These are phyloP conservation scores for Tortricodes alternella DNA, from an alignment of 2,888 invertebrate species.

Conservation along the genomic window DNA sequence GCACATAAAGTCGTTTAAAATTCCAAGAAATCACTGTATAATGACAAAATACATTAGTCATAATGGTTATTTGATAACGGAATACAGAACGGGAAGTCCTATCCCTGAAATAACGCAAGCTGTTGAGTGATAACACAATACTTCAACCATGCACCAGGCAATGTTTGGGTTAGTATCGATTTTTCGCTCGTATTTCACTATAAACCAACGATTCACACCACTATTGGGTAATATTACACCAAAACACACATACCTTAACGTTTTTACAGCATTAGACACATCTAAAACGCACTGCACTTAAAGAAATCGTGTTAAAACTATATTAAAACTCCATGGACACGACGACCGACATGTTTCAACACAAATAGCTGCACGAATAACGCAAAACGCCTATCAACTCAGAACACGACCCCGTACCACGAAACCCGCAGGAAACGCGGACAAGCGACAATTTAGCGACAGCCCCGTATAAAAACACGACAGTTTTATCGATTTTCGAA, in stretches of 20 bases:
- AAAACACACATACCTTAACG: constrained; percentile 55
- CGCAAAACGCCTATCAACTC: constrained; percentile 63
- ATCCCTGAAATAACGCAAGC: constrained; percentile 15
- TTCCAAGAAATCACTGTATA: constrained; percentile 6
- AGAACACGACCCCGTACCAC: constrained; percentile 56
- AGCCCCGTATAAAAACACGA: constrained; percentile 36
- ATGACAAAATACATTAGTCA: constrained; percentile 19
- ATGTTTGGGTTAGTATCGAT: constrained; percentile 29
- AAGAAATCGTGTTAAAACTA: constrained; percentile 67
- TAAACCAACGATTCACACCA: neutral
- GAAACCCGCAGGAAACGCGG: constrained; percentile 43
- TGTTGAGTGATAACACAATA: constrained; percentile 13
- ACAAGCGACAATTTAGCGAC: constrained; percentile 45
- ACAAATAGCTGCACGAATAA: constrained; percentile 77
- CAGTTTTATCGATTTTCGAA: constrained; percentile 63
- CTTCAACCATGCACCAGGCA: constrained; percentile 5
- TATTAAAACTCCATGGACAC: constrained; percentile 68
- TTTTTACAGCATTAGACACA: constrained; percentile 50
- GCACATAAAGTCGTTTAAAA: neutral
- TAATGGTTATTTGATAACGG: neutral
- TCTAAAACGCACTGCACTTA: constrained; percentile 65
- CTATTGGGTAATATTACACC: constrained; percentile 14
- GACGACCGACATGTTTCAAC: constrained; percentile 70
- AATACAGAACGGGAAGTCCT: constrained; percentile 5
- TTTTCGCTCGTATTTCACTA: constrained; percentile 25